Evolutionary conservation across 2,113 vertebrate genomes (phyloP).

Genomic region (Entomyzon cyanotis): DNA sequence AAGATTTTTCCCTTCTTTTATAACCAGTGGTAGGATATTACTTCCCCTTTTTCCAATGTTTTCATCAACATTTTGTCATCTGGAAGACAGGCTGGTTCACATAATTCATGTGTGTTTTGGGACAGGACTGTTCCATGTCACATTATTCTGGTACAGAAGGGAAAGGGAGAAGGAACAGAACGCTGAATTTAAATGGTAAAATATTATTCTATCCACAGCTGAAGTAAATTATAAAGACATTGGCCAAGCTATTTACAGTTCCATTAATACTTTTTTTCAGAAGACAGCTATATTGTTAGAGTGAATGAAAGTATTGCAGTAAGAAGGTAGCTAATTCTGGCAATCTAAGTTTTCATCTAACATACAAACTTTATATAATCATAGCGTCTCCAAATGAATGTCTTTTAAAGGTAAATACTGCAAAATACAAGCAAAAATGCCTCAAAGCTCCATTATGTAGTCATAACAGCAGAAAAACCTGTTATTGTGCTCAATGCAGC

Average conservation of each 20-base stretch:
- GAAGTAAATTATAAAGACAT: neutral
- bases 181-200: neutral
- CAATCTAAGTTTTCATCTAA: neutral
- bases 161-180: neutral
- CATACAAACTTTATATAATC: neutral
- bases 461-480: neutral
- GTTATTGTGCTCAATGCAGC: neutral
- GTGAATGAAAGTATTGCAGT: neutral
- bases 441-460: neutral
- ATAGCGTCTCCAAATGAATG: neutral
- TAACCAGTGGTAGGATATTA: neutral
- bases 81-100: neutral
- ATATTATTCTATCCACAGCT: neutral
- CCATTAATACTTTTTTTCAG: neutral
- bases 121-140: neutral
- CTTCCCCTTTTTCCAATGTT: neutral
- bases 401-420: neutral
- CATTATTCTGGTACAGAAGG: neutral
- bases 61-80: neutral
- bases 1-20: fast-evolving
- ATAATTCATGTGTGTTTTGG: neutral
- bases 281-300: neutral
- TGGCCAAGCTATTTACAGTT: neutral
- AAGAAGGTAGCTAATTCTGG: neutral
- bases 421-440: neutral